phyloP scores from a whole-genome alignment of 1,140 invertebrate genomes.

The Lithobius niger region DNA sequence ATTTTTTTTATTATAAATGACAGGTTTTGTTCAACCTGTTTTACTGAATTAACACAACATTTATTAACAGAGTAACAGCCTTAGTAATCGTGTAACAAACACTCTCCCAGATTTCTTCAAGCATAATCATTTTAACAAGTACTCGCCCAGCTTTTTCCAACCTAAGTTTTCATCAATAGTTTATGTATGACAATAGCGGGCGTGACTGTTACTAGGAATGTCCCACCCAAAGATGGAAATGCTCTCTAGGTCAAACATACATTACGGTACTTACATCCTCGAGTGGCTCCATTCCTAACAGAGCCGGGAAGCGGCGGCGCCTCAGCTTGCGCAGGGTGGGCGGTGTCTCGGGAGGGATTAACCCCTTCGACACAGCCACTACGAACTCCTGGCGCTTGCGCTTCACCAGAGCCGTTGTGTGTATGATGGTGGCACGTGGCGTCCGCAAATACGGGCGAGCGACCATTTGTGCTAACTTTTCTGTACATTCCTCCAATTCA shows the following conservation, averaged over 20 bases:
- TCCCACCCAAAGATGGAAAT: no score
- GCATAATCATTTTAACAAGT: no score
- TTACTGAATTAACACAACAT: no score
- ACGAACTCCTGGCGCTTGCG: slow-evolving; percentile 50
- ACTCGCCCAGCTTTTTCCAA: no score
- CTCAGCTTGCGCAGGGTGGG: slow-evolving; percentile 36
- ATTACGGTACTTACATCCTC: slow-evolving; percentile 30
- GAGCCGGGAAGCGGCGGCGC: slow-evolving; percentile 30
- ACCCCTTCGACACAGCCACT: slow-evolving; percentile 46
- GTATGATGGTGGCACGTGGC: slow-evolving; percentile 45
- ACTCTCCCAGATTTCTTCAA: no score
- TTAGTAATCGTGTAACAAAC: no score
- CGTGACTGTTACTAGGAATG: no score
- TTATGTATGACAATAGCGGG: no score
- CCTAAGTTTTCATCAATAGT: no score
- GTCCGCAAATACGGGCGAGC: slow-evolving; percentile 48
- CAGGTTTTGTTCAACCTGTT: no score
- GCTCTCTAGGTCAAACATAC: neutral
- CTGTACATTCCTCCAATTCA: slow-evolving; percentile 50
- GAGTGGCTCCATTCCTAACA: slow-evolving; percentile 28
- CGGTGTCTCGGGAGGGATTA: slow-evolving; percentile 50
- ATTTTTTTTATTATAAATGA: no score
- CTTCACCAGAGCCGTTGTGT: slow-evolving; percentile 42
- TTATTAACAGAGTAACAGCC: no score
- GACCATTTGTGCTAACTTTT: slow-evolving; percentile 50